These are phyloP conservation scores for Sterrhoptilus dennistouni DNA, from an alignment of 2,113 vertebrate genomes.

Conservation along the genomic window DNA sequence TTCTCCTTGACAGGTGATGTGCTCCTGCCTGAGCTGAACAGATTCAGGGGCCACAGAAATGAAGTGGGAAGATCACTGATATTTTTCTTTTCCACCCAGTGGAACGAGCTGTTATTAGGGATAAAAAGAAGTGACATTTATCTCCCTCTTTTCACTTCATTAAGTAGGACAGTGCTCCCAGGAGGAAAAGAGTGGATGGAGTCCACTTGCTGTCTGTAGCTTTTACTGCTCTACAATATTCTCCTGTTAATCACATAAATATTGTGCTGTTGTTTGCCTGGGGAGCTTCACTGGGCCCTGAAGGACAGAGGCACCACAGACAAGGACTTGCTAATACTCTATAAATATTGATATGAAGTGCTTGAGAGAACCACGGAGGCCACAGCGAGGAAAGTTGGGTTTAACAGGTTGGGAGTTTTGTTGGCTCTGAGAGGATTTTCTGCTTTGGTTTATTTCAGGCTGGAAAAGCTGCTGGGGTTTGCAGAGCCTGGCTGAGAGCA, in stretches of 20 bases:
- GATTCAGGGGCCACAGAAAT: not conserved
- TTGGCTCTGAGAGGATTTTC: not conserved
- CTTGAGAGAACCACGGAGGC: not conserved
- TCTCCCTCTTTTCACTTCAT: not conserved
- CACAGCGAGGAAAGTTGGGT: fast-evolving
- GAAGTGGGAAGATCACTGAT: not conserved
- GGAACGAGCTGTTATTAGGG: not conserved
- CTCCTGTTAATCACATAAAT: not conserved
- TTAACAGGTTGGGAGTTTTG: not conserved
- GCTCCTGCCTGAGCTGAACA: not conserved
- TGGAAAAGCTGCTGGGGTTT: not conserved
- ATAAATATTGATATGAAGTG: not conserved
- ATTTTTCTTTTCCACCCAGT: not conserved
- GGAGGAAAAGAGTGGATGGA: not conserved
- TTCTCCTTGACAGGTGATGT: not conserved
- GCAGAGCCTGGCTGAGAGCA: not conserved
- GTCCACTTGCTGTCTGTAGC: not conserved
- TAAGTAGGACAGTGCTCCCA: not conserved
- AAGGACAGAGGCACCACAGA: not conserved
- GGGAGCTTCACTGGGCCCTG: not conserved
- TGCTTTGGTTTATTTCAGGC: not conserved
- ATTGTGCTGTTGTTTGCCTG: fast-evolving
- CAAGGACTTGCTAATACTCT: not conserved
- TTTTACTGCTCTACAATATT: not conserved
- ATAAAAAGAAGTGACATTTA: not conserved